Evolutionary conservation across 2,888 invertebrate genomes (phyloP), one percentile per base, ranked within the genome.

Genomic region (Drosophila anomelani): DNA sequence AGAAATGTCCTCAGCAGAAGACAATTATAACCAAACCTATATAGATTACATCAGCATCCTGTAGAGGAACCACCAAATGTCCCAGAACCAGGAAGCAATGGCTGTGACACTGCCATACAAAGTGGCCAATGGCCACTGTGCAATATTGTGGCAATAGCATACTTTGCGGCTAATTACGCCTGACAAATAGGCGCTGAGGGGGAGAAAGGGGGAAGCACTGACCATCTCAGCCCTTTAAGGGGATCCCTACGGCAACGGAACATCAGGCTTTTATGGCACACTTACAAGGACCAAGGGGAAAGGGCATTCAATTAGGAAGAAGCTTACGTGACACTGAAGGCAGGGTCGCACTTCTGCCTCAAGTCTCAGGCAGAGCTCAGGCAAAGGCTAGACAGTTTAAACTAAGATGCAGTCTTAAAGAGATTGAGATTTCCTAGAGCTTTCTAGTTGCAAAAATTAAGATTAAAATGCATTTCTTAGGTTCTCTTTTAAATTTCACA

Each of bases 81-180:
- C 67, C 68, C 77, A 75, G 64, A 75, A 67, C 26, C 79, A 49
- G 23, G 20, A 51, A 57, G 49, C 39, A 15, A 8, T n/a, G 44
- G 44, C 60, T 13, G 34, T 43, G 46, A 38, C 56, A 34, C 17
- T 62, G 57, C 32, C 53, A 32, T 41, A 54, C 47, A 26, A 46
- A 23, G 15, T 44, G 64, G 53, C 36, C 46, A 34, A 36, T 72
- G 61, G 60, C 56, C 55, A 47, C 57, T 53, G 57, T 69, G 80
- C 68, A 76, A 76, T 60, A 60, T 69, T 64, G 62, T 69, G 57
- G 74, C 58, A 80, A 76, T 64, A 70, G 83, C 76, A 83, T 72
- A 83, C 79, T 83, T 85, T 80, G 81, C 69, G 79, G 76, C 83
- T 84, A 85, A 84, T 84, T 85, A 79, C 75, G 68, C 66, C 61